phyloP scores from a whole-genome alignment of 2,888 invertebrate species.

The Heliconius charithonia region DNA sequence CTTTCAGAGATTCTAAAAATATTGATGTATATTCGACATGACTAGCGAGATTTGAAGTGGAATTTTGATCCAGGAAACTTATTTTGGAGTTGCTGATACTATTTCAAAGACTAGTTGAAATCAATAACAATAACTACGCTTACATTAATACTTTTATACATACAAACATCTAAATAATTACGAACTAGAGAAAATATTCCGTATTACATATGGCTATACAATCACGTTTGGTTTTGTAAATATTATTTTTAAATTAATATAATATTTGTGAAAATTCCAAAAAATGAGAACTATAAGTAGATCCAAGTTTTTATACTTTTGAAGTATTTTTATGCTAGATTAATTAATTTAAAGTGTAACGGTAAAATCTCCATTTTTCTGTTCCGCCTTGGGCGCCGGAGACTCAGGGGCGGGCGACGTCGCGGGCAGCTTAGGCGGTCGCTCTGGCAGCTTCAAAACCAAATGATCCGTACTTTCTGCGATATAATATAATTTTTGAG shows the following conservation, averaged over 20 bases:
- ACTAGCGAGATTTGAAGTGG: conserved; percentile 55
- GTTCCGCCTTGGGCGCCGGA: conserved; percentile 67
- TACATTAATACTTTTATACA: conserved; percentile 6
- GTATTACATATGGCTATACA: conserved; percentile 1
- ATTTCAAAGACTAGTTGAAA: conserved; percentile 26
- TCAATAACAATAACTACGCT: conserved; percentile 11
- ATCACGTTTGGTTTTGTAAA: neutral
- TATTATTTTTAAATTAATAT: too few species aligned
- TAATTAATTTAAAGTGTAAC: conserved; percentile 66
- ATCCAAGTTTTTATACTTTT: neutral
- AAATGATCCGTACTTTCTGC: conserved; percentile 75
- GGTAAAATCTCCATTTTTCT: conserved; percentile 76
- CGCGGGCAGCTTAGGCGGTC: conserved; percentile 52
- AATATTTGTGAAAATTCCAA: neutral
- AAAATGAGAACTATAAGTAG: neutral
- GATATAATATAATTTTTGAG: conserved; percentile 65
- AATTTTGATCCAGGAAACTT: neutral
- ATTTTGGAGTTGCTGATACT: conserved; percentile 20
- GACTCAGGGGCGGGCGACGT: conserved; percentile 55
- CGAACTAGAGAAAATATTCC: neutral
- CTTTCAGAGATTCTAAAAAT: conserved; percentile 33
- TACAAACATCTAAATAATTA: conserved; percentile 5
- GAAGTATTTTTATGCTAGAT: neutral
- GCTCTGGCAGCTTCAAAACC: conserved; percentile 72
- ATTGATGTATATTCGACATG: conserved; percentile 46